Evolutionary conservation across 1,140 invertebrate species (phyloP).

Genomic region (Drosophila kikkawai): DNA sequence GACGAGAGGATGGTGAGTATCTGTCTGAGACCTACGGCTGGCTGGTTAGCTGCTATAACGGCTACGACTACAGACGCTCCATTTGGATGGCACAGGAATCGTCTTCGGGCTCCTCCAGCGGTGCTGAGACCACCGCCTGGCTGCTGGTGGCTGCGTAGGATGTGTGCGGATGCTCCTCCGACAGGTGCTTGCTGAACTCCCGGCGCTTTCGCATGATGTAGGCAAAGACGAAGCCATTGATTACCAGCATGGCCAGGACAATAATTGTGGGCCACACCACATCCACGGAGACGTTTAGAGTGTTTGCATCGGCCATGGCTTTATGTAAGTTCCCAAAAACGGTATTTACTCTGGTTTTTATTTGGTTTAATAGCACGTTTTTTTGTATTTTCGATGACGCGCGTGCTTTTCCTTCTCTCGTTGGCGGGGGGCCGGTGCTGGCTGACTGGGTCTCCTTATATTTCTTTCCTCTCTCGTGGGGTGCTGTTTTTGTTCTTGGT

Average conservation of each 20-base stretch:
- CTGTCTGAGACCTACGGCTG: slow-evolving; percentile 14
- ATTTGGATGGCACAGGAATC: slow-evolving; percentile 67
- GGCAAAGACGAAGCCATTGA: slow-evolving; percentile 62
- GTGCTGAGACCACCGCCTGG: slow-evolving; percentile 7
- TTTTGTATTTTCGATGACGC: slow-evolving; percentile 46
- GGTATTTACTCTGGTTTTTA: slow-evolving; percentile 10
- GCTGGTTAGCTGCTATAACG: slow-evolving; percentile 1
- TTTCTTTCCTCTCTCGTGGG: slow-evolving; percentile 35
- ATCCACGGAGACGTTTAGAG: slow-evolving; percentile 60
- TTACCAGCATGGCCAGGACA: slow-evolving; percentile 46
- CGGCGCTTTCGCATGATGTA: slow-evolving; percentile 61
- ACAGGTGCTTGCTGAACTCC: slow-evolving; percentile 36
- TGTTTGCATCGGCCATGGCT: slow-evolving; percentile 49
- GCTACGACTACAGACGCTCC: slow-evolving; percentile 57
- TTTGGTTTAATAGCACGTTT: slow-evolving; percentile 59
- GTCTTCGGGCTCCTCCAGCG: slow-evolving; percentile 11
- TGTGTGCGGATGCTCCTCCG: slow-evolving; percentile 13
- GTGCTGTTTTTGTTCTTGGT: slow-evolving; percentile 10
- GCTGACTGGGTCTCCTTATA: slow-evolving; percentile 61
- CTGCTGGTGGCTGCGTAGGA: slow-evolving; percentile 26
- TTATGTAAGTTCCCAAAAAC: slow-evolving; percentile 57
- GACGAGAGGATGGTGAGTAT: slow-evolving; percentile 37
- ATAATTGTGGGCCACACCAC: slow-evolving; percentile 62
- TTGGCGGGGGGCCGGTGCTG: slow-evolving; percentile 10
- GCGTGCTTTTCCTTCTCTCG: slow-evolving; percentile 57